A percentile compares a stretch with the other conserved stretches of the same genome.
These are phyloP conservation scores for Mesocricetus auratus DNA, from an alignment of 2,113 vertebrate species.

Conservation along the genomic window DNA sequence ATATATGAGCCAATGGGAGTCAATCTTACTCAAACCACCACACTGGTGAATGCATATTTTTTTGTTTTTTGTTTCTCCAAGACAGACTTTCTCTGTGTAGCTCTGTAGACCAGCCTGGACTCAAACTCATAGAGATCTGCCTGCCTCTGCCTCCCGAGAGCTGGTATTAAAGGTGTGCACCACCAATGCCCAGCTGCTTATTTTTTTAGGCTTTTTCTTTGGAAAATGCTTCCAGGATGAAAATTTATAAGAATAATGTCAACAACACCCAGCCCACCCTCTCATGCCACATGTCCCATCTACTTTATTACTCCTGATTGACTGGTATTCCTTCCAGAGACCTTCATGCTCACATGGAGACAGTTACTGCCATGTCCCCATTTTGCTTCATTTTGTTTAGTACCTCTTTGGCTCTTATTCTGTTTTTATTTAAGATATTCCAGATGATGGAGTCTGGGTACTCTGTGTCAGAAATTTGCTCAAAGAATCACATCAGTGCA, in stretches of 20 bases:
- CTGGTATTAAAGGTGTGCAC: too few species aligned
- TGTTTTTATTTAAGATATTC: neutral
- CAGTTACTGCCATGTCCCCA: neutral
- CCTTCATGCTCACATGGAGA: neutral
- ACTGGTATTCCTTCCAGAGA: neutral
- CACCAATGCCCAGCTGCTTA: too few species aligned
- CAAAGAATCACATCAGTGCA: neutral
- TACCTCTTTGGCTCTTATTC: neutral
- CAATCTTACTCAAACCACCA: neutral
- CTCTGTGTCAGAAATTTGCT: neutral
- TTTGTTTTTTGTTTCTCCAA: too few species aligned
- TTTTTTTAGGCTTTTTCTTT: neutral
- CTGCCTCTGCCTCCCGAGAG: too few species aligned
- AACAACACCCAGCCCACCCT: neutral
- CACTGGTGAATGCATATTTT: neutral
- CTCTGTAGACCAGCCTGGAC: too few species aligned
- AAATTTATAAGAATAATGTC: neutral
- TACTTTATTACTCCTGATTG: neutral
- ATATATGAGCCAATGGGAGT: neutral
- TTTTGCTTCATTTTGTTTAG: conserved; percentile 32
- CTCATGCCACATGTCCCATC: neutral
- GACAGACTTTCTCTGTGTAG: too few species aligned
- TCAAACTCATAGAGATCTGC: too few species aligned
- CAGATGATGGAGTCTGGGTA: neutral
- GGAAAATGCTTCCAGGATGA: conserved; percentile 28